These are phyloP conservation scores for Heteromormyrus szaboi DNA, from an alignment of 2,797 vertebrate species.

Conservation along the genomic window DNA sequence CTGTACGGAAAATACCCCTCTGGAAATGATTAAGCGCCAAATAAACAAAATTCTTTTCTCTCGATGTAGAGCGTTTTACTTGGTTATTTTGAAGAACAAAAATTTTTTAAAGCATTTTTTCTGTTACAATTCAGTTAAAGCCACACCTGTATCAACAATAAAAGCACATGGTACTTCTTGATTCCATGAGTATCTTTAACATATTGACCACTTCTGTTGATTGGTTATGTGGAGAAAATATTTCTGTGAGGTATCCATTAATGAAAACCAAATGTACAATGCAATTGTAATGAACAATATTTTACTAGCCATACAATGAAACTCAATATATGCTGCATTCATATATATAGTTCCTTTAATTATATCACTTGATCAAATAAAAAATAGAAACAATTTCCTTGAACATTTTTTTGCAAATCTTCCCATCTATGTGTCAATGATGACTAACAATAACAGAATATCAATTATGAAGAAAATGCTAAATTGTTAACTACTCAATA, in stretches of 20 bases:
- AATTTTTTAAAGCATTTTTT: not conserved
- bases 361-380: not conserved
- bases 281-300: not conserved
- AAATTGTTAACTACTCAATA: not conserved
- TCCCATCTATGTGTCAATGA: not conserved
- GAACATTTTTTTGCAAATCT: not conserved
- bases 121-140: not conserved
- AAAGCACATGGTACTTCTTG: not conserved
- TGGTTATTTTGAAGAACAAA: not conserved
- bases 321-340: not conserved
- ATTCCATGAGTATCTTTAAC: not conserved
- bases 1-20: no score
- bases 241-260: not conserved
- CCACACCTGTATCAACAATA: not conserved
- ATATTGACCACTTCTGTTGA: not conserved
- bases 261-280: not conserved
- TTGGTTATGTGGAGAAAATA: not conserved
- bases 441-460: not conserved
- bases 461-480: not conserved
- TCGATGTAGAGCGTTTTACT: not conserved
- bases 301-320: not conserved
- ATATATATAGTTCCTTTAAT: not conserved
- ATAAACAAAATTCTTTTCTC: not conserved
- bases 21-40: not conserved
- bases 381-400: constrained; percentile 3